Base-by-base conservation (phyloP, 2,888 invertebrate species). In the Trissonchulus latispiculum region DNA sequence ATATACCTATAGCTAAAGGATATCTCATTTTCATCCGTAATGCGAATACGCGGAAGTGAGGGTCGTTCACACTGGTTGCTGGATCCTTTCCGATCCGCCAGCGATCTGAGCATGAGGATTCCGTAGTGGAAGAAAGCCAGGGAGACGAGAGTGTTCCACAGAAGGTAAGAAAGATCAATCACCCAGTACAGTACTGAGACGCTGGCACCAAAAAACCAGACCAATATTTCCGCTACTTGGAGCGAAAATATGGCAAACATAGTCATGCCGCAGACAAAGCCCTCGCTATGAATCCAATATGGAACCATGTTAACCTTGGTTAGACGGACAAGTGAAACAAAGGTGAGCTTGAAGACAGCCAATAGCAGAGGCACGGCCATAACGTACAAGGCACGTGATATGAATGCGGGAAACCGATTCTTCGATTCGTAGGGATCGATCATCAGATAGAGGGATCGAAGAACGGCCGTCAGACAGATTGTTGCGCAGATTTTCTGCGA, bases 21-120 rank as follows among this genome's bases (percentile, higher is more conserved):
- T 3, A 32, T n/a, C 2, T 72, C 72, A 37, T 72, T 72, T 70
- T 72, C 72, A 36, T 72, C 72, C 29, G 72, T 72, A 31, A 72
- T 72, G 2, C 72, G 72, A 29, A 72, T 72, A 3, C 29, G 67
- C 64, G 72, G 72, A 3, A 37, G 29, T 28, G 28, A 23, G n/a
- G 33, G 15, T 8, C 15, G 15, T 18, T 28, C 28, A 28, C 28
- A 15, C 18, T n/a, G n/a, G n/a, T n/a, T n/a, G n/a, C 15, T 59
- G 59, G 59, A n/a, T n/a, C n/a, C n/a, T n/a, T n/a, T n/a, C n/a
- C n/a, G n/a, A n/a, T n/a, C n/a, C n/a, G n/a, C n/a, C n/a, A n/a
- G n/a, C n/a, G n/a, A n/a, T n/a, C n/a, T n/a, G n/a, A n/a, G n/a
- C n/a, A n/a, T n/a, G n/a, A n/a, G n/a, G n/a, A n/a, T n/a, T n/a